Evolutionary conservation across 2,797 vertebrate species (phyloP).

Genomic region (Margarornis squamiger): DNA sequence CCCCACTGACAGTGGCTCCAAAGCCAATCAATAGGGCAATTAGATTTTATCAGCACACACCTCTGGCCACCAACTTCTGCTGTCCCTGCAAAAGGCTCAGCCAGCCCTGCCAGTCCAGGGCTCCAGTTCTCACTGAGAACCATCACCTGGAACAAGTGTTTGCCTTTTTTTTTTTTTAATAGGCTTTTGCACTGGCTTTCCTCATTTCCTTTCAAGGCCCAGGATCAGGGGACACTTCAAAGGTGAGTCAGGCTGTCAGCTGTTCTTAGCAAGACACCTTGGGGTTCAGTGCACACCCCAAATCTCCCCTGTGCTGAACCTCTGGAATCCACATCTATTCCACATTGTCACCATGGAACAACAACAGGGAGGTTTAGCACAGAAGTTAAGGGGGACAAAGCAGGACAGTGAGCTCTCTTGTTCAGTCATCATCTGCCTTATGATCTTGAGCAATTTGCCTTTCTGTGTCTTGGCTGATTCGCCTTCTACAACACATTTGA

Average conservation of each 20-base stretch:
- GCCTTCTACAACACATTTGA: fast-evolving
- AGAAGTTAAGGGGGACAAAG: not conserved
- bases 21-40: conserved; percentile 77
- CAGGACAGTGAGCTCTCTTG: not conserved
- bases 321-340: not conserved
- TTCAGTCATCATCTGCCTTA: not conserved
- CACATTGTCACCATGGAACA: not conserved
- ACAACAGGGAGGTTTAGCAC: not conserved
- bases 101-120: not conserved
- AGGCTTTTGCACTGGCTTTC: not conserved
- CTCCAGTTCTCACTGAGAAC: not conserved
- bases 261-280: not conserved
- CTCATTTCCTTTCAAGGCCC: not conserved
- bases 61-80: conserved; percentile 30
- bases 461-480: not conserved
- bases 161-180: not conserved
- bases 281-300: not conserved
- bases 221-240: not conserved
- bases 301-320: not conserved
- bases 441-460: not conserved
- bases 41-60: conserved; percentile 76
- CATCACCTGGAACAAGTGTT: not conserved
- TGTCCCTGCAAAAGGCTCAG: not conserved
- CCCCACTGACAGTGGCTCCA: conserved; percentile 46
- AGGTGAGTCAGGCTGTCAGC: not conserved